A percentile compares a stretch with the other conserved stretches of the same genome.
Conservation (phyloP, 2,797 vertebrate species). For the Delichon dasypus region DNA sequence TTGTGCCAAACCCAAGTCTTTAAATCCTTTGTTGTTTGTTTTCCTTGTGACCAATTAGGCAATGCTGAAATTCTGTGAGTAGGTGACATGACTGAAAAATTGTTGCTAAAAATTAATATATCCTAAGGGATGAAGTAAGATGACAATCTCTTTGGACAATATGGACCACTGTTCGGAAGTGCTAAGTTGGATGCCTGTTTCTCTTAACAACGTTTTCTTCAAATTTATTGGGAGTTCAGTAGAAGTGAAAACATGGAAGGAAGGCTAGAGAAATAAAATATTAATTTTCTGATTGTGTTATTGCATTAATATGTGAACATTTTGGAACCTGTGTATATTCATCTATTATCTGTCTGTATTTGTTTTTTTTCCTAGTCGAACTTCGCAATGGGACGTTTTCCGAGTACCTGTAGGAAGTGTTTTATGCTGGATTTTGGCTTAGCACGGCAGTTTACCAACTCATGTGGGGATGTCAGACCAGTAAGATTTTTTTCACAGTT, state of each 20-base stretch:
- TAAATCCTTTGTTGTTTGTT: neutral
- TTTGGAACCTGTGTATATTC: neutral
- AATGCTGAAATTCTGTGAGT: neutral
- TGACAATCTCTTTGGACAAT: neutral
- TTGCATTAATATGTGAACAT: neutral
- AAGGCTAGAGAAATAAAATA: neutral
- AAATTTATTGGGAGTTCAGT: neutral
- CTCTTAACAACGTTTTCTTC: neutral
- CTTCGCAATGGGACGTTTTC: conserved; percentile 98
- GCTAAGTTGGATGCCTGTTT: neutral
- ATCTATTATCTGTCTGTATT: neutral
- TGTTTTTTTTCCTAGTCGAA: conserved; percentile 86
- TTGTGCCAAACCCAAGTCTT: neutral
- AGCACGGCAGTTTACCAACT: conserved; percentile 98
- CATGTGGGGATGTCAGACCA: conserved; percentile 95
- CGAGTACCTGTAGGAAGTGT: conserved; percentile 95
- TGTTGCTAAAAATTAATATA: neutral
- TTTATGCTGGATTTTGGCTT: conserved; percentile 99
- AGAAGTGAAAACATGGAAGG: neutral
- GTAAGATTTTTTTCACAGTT: conserved; percentile 78
- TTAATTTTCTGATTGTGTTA: neutral
- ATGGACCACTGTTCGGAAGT: neutral
- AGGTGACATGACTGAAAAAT: neutral
- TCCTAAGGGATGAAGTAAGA: neutral
- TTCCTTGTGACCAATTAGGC: neutral